Percentiles rank a stretch among this genome's conserved stretches.
phyloP scores from a whole-genome alignment of 2,113 vertebrate genomes.

The Theropithecus gelada region DNA sequence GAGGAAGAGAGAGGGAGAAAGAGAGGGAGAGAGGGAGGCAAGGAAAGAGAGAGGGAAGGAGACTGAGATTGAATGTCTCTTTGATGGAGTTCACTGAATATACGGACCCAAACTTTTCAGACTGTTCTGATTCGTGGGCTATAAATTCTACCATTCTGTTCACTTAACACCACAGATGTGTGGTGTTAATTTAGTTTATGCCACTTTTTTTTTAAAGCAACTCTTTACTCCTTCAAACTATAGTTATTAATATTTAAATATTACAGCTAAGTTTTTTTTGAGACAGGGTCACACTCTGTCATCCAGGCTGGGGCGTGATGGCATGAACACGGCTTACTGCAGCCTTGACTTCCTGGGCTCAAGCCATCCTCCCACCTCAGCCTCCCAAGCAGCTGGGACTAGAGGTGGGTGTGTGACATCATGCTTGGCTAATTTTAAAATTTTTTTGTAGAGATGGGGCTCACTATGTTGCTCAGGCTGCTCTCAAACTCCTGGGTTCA shows the following conservation, averaged over 20 bases:
- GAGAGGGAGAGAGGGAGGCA: not conserved
- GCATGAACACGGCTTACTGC: not conserved
- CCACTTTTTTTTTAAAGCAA: not conserved
- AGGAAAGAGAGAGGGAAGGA: not conserved
- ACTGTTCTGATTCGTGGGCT: not conserved
- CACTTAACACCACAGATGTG: not conserved
- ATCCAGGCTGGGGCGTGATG: not conserved
- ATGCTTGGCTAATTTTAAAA: not conserved
- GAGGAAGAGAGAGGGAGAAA: not conserved
- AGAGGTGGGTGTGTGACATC: not conserved
- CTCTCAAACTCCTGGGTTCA: not conserved
- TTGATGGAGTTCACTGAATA: not conserved
- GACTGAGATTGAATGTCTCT: not conserved
- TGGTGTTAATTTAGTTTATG: not conserved
- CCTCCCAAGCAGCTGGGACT: not conserved
- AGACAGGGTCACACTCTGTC: not conserved
- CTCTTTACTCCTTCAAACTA: not conserved
- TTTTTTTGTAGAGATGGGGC: not conserved
- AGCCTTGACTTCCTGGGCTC: not conserved
- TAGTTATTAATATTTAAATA: not conserved
- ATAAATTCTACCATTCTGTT: not conserved
- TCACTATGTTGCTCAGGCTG: not conserved
- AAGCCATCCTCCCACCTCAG: not conserved
- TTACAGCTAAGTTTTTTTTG: not conserved
- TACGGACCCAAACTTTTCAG: not conserved